Conservation (phyloP, 2,113 vertebrate genomes). For the Chamaetylas fuelleborni region DNA sequence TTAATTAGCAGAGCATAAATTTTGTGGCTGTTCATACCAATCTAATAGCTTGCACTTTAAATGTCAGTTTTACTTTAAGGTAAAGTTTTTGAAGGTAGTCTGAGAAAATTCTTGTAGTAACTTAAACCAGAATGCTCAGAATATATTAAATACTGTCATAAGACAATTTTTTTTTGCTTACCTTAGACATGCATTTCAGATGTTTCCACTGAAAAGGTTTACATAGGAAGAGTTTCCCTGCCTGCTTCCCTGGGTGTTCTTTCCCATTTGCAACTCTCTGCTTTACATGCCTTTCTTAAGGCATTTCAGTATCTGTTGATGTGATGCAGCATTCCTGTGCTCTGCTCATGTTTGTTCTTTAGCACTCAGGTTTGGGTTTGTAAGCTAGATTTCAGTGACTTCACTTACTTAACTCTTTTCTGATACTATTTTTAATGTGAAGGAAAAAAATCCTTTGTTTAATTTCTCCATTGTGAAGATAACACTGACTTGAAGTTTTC, state of each 20-base stretch:
- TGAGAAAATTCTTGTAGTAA: neutral
- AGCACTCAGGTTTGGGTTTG: neutral
- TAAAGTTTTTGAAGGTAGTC: neutral
- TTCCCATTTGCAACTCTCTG: neutral
- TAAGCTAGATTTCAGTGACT: neutral
- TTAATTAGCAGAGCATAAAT: neutral
- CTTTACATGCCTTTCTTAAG: rapidly evolving
- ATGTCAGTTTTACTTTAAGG: neutral
- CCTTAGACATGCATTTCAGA: neutral
- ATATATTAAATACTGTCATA: neutral
- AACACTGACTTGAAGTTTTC: neutral
- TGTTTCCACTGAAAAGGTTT: neutral
- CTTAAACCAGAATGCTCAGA: neutral
- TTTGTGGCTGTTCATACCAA: neutral
- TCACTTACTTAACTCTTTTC: neutral
- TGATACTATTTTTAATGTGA: neutral
- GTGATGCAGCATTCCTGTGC: neutral
- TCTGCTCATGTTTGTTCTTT: neutral
- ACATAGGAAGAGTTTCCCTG: neutral
- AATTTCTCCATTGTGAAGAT: neutral
- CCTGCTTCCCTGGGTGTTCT: neutral
- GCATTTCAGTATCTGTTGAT: neutral
- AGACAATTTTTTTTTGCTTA: neutral
- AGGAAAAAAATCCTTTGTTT: neutral
- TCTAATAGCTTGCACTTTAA: neutral